These are phyloP conservation scores for Indicator maculatus DNA, from an alignment of 2,113 vertebrate species.

Conservation along the genomic window DNA sequence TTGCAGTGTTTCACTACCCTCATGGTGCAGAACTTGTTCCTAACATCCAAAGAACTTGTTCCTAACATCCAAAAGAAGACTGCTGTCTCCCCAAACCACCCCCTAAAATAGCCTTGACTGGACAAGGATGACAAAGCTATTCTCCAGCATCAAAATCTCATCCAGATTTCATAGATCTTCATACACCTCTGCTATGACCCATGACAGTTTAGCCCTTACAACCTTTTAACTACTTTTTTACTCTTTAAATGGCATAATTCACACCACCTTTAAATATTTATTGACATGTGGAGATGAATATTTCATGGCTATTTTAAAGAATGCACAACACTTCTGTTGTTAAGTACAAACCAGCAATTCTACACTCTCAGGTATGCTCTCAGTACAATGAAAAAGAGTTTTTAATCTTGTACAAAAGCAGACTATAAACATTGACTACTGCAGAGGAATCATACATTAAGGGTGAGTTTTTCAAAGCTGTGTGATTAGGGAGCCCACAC, in stretches of 20 bases:
- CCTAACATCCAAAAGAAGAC: no score
- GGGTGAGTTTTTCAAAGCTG: neutral
- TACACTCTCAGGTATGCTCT: neutral
- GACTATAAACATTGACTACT: neutral
- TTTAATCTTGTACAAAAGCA: neutral
- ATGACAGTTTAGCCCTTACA: neutral
- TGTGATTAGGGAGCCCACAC: neutral
- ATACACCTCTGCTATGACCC: neutral
- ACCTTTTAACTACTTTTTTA: neutral
- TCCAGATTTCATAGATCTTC: neutral
- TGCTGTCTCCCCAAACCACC: no score
- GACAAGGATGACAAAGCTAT: no score
- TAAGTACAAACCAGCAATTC: neutral
- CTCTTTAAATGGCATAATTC: neutral
- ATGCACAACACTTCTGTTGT: rapidly evolving
- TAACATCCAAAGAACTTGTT: no score
- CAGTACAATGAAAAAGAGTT: neutral
- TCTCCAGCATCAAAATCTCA: no score
- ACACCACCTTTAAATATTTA: neutral
- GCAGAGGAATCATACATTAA: neutral
- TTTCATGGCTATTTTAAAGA: neutral
- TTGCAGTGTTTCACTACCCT: no score
- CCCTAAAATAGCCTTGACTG: no score
- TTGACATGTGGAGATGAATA: neutral
- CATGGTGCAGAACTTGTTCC: no score